A percentile compares a stretch with the other conserved stretches of the same genome.
Evolutionary conservation across 2,113 vertebrate genomes (phyloP).

Genomic region (Uria aalge): DNA sequence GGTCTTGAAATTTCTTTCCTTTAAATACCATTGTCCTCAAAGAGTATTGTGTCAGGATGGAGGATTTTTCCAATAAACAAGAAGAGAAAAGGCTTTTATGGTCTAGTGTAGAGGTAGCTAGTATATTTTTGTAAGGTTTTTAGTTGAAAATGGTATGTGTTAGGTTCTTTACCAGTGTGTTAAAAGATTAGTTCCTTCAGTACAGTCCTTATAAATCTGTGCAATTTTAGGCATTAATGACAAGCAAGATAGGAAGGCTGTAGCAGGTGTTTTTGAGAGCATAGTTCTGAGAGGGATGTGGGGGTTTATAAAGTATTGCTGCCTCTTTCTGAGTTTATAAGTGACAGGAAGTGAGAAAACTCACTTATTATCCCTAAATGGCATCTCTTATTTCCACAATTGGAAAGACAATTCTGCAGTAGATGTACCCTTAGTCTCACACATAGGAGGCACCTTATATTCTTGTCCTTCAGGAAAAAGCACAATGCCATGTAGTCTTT

Average conservation of each 20-base stretch:
- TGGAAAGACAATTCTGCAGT: background rate
- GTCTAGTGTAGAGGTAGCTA: background rate
- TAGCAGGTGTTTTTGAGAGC: background rate
- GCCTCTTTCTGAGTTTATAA: background rate
- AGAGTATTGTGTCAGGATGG: background rate
- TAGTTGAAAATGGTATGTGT: background rate
- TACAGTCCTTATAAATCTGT: background rate
- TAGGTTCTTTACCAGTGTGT: background rate
- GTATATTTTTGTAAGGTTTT: background rate
- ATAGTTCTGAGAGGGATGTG: background rate
- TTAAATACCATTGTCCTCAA: constrained; percentile 11
- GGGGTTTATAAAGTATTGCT: background rate
- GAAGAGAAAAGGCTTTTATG: constrained; percentile 1
- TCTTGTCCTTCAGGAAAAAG: background rate
- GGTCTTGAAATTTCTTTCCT: constrained; percentile 5
- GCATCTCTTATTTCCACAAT: background rate
- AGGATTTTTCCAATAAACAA: constrained; percentile 31
- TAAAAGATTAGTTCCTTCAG: background rate
- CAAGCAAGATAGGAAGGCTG: background rate
- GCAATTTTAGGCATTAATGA: background rate
- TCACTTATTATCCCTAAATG: background rate
- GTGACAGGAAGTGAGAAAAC: background rate
- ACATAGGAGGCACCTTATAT: background rate
- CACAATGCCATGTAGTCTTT: background rate
- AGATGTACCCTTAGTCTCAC: background rate